These are phyloP conservation scores for Enteromius mattozi DNA, from an alignment of 2,797 vertebrate genomes.

Conservation along the genomic window DNA sequence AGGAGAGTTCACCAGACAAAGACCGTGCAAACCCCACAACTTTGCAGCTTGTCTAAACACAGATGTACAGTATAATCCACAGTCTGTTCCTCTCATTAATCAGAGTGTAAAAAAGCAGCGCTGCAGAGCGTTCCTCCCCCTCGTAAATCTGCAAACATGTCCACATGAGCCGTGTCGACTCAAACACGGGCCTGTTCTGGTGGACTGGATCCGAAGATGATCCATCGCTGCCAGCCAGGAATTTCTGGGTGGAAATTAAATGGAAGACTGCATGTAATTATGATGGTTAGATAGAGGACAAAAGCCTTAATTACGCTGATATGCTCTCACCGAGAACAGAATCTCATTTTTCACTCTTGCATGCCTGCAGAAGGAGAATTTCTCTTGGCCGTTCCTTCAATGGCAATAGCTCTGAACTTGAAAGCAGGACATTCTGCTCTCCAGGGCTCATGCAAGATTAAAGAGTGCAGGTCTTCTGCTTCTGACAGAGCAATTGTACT, in stretches of 20 bases:
- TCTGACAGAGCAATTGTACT: conserved; percentile 76
- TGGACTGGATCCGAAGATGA: conserved; percentile 33
- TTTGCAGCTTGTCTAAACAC: conserved; percentile 25
- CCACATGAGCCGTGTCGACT: conserved; percentile 1
- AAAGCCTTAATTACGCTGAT: conserved; percentile 42
- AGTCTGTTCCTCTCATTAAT: conserved; percentile 46
- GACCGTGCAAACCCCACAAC: background rate
- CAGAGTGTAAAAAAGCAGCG: conserved; percentile 26
- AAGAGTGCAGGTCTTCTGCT: conserved; percentile 65
- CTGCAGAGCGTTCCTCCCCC: conserved; percentile 1
- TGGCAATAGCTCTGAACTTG: conserved; percentile 56
- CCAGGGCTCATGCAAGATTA: conserved; percentile 71
- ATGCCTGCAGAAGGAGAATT: conserved; percentile 1
- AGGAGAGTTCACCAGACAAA: background rate
- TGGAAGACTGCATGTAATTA: conserved; percentile 37
- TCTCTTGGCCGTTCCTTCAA: conserved; percentile 53
- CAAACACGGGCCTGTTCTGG: conserved; percentile 29
- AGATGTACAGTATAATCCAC: conserved; percentile 28
- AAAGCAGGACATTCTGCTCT: conserved; percentile 63
- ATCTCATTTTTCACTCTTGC: conserved; percentile 5
- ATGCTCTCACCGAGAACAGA: conserved; percentile 18
- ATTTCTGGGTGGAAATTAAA: conserved; percentile 38
- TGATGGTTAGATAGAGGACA: conserved; percentile 32
- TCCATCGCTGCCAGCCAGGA: conserved; percentile 10
- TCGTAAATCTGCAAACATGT: conserved; percentile 37